Percentiles rank a stretch among this genome's conserved stretches.
Evolutionary conservation across 2,888 invertebrate genomes (phyloP).

Genomic region (Campoplex capitator): DNA sequence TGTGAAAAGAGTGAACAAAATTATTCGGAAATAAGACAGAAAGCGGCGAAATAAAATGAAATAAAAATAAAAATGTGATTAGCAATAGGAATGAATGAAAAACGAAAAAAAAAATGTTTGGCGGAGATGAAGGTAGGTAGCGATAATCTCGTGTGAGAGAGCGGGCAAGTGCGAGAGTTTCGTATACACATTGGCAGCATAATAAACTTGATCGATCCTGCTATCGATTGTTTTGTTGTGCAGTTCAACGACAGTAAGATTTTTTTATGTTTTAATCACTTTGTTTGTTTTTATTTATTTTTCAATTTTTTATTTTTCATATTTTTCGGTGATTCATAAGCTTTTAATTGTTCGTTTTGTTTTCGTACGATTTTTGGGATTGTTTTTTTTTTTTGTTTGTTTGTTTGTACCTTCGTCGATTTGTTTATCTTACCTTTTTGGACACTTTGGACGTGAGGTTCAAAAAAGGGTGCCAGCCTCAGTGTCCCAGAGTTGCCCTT

Average conservation of each 20-base stretch:
- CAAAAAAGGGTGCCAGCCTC: constrained; percentile 74
- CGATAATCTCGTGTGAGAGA: constrained; percentile 79
- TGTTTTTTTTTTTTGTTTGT: constrained; percentile 19
- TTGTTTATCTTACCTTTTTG: constrained; percentile 80
- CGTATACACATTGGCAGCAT: constrained; percentile 14
- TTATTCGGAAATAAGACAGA: constrained; percentile 23
- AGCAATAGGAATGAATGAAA: constrained; percentile 53
- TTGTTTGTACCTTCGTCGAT: constrained; percentile 59
- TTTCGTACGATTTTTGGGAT: constrained; percentile 58
- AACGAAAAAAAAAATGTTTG: constrained; percentile 50
- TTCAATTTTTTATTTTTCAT: too few relatives aligned
- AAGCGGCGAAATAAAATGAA: constrained; percentile 9
- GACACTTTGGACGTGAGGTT: constrained; percentile 80
- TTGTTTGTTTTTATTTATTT: not conserved
- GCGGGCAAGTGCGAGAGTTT: constrained; percentile 82
- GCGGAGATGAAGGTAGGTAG: constrained; percentile 70
- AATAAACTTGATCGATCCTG: constrained; percentile 53
- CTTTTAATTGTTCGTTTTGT: constrained; percentile 55
- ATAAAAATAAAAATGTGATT: constrained; percentile 42
- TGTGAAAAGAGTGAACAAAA: not conserved
- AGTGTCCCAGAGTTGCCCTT: constrained; percentile 78
- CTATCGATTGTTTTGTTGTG: constrained; percentile 47
- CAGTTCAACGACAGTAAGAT: constrained; percentile 33
- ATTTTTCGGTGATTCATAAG: not conserved
- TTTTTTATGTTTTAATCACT: constrained; percentile 56